Evolutionary conservation across 2,113 vertebrate genomes (phyloP), one percentile per base, ranked within the genome.

Genomic region (Emydura subglobosa): DNA sequence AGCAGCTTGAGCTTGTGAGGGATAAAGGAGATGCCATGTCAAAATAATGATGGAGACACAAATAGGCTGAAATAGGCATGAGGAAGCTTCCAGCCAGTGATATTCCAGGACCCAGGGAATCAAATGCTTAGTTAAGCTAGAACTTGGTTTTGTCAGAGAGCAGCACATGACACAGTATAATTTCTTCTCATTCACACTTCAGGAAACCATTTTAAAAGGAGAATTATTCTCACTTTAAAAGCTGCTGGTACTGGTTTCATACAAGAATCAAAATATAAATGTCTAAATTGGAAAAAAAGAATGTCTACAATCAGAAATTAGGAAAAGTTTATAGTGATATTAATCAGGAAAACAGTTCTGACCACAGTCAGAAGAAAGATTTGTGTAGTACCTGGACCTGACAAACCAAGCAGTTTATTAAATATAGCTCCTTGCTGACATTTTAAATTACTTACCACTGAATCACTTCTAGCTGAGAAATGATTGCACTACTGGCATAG

Each of bases 161-260:
- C 47, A 80, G 4, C 91, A 82, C 89, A 89, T 88, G 93, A 96
- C 95, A 97, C 85, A 79, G 78, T 96, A 82, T 79, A 79, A 92
- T 96, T 97, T 97, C 79, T 93, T 96, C 76, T 91, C 95, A 95
- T 97, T 97, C 88, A 89, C 86, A 84, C 92, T 92, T 97, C 89
- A 96, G 85, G 89, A 88, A 93, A 82, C 88, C 55, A 84, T 84
- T 34, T 96, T 95, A 94, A 91, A 79, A 87, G 12, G 1, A 5
- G 93, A 95, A 93, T 34, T 85, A 1, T 89, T 17, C 54, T 79
- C 44, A 76, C 39, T 91, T 57, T 91, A 83, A 96, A 95, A 81
- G 31, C 24, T 97, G 79, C 68, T 91, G 85, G 7, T 68, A 86
- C 16, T 3, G 79, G 88, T 72, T 96, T 86, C 68, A 87, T 54